Evolutionary conservation across 2,113 vertebrate genomes (phyloP), one percentile per base, ranked within the genome.

Genomic region (cattle (Bos taurus)): DNA sequence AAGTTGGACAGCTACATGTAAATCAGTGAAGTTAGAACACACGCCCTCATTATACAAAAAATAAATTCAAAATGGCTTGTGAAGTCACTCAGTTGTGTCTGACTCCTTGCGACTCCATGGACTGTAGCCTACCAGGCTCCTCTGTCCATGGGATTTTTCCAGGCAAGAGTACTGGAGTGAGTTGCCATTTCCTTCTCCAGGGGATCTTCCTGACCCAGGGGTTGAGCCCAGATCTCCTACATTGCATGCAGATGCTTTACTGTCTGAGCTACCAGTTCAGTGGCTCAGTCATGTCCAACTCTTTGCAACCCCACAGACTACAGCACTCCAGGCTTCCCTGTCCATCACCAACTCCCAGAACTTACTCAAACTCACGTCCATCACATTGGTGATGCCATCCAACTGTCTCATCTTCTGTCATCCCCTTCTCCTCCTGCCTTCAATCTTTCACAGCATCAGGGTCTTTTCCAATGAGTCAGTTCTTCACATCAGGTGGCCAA

Each of bases 181-280:
- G n/a, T 11, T 40, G 19, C 19, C n/a, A 40, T 40, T 71, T 6
- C n/a, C n/a, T 40, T 71, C 19, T 71, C n/a, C 16, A 9, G 33
- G 15, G 9, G 33, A 67, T 19, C 62, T 67, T 67, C 30, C 67
- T 71, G 67, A 71, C n/a, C 10, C 67, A 71, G 67, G 67, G 67
- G n/a, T 71, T 0, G 0, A 71, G n/a, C 19, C n/a, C 2, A 0
- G 67, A 19, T 71, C n/a, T 71, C 67, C n/a, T 71, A n/a, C 10
- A 71, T 40, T 71, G n/a, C 67, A 71, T 11, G n/a, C 67, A 23
- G 67, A 40, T 6, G 19, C 67, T 71, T 71, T 40, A 40, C n/a
- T 23, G 10, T 40, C 67, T 71, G 10, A 40, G 5, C n/a, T 23
- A 40, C 67, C 10, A 71, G 67, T 40, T 71, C 19, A 23, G n/a